Percentiles rank a stretch among this genome's conserved stretches.
phyloP scores from a whole-genome alignment of 2,797 vertebrate genomes.

The Delichon dasypus region DNA sequence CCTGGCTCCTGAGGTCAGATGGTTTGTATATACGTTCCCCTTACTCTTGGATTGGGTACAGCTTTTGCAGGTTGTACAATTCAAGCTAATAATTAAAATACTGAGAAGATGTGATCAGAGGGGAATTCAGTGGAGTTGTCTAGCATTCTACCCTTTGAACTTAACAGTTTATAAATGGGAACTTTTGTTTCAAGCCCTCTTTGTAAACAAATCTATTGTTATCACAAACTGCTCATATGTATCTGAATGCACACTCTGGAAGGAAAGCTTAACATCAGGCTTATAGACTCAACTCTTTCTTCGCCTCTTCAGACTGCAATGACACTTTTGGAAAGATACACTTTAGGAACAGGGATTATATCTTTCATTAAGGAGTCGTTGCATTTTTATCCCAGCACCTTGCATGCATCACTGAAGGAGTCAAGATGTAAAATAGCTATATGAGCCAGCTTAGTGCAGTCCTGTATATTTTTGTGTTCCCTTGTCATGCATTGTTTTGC shows the following conservation, averaged over 20 bases:
- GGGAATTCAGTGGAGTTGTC: background rate
- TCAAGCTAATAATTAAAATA: background rate
- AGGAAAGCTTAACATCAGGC: background rate
- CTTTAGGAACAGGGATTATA: background rate
- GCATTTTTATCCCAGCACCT: background rate
- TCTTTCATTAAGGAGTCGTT: background rate
- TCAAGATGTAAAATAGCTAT: background rate
- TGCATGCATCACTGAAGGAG: background rate
- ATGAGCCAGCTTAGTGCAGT: background rate
- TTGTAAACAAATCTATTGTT: background rate
- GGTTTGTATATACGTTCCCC: fast-evolving
- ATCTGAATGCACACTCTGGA: fast-evolving
- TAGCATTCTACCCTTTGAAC: background rate
- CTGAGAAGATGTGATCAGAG: background rate
- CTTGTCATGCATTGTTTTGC: background rate
- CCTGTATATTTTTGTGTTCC: background rate
- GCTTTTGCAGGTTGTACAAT: background rate
- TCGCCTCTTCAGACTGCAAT: background rate
- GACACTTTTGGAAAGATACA: background rate
- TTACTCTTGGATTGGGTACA: background rate
- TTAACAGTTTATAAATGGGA: background rate
- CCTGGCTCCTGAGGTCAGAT: background rate
- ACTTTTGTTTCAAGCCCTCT: background rate
- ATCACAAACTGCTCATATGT: fast-evolving
- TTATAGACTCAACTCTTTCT: background rate